phyloP scores from a whole-genome alignment of 2,888 invertebrate species.

The Apantesis nais region DNA sequence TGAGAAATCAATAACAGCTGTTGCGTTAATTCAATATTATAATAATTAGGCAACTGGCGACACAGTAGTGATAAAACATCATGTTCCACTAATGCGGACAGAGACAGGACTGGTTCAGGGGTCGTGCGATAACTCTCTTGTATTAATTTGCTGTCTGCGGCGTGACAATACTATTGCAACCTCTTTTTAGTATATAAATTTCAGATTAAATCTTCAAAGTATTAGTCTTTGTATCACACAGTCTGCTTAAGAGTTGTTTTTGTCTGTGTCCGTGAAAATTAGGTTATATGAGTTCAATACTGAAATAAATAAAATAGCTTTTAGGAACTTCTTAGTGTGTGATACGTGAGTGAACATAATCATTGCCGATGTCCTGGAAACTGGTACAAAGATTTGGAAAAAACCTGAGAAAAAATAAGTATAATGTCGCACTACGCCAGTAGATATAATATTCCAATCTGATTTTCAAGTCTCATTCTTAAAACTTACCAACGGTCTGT shows the following conservation, averaged over 20 bases:
- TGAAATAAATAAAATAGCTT: not conserved
- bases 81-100: constrained; percentile 59
- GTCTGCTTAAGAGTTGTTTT: not conserved
- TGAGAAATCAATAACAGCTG: constrained; percentile 42
- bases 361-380: not conserved
- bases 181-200: constrained; percentile 10
- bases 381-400: not conserved
- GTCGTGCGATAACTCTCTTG: constrained; percentile 66
- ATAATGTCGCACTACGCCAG: not conserved
- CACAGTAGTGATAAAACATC: constrained; percentile 50
- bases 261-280: not conserved
- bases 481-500: too few relatives aligned
- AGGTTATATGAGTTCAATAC: not conserved
- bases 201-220: not conserved
- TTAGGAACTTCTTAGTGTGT: not conserved
- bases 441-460: too few relatives aligned
- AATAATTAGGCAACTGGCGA: constrained; percentile 51
- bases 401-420: not conserved
- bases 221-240: not conserved
- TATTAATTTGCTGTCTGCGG: constrained; percentile 69
- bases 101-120: constrained; percentile 66
- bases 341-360: not conserved
- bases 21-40: constrained; percentile 45
- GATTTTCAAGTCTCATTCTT: too few relatives aligned
- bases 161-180: constrained; percentile 33